phyloP scores from a whole-genome alignment of 1,140 invertebrate genomes.

The Lordiphosa stackelbergi region DNA sequence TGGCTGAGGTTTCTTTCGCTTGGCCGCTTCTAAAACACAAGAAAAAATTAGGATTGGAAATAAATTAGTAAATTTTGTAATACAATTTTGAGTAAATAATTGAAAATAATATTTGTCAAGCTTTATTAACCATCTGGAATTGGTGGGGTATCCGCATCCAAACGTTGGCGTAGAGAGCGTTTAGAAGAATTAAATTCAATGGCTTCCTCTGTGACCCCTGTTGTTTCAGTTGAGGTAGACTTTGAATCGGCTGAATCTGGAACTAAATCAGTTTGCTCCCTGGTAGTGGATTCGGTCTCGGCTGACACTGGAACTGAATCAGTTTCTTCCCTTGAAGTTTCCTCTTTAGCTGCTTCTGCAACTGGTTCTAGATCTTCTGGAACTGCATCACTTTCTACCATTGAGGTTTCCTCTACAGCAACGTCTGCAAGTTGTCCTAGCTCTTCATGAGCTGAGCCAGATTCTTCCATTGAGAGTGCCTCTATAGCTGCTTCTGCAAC shows the following conservation, averaged over 20 bases:
- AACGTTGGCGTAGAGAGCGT: constrained; percentile 24
- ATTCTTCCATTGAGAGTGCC: no score
- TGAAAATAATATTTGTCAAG: constrained; percentile 13
- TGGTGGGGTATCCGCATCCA: constrained; percentile 26
- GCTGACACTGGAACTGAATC: no score
- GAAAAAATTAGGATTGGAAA: constrained; percentile 8
- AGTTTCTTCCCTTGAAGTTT: not conserved
- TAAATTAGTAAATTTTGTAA: constrained; percentile 8
- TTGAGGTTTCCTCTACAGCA: not conserved
- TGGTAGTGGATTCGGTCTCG: no score
- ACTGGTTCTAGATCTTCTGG: not conserved
- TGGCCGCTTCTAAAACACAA: constrained; percentile 15
- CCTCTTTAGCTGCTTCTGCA: not conserved
- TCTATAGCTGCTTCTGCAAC: no score
- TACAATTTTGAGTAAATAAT: not conserved
- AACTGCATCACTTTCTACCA: not conserved
- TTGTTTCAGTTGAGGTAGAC: constrained; percentile 36
- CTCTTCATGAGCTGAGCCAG: no score
- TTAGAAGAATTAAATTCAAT: constrained; percentile 17
- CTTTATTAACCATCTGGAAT: constrained; percentile 60
- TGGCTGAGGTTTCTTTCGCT: constrained; percentile 7
- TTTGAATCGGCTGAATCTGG: constrained; percentile 1
- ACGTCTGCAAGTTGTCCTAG: not conserved
- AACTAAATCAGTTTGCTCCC: not conserved
- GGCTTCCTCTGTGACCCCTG: constrained; percentile 49